Conservation (phyloP, 2,797 vertebrate species). For the Silurus lanzhouensis region DNA sequence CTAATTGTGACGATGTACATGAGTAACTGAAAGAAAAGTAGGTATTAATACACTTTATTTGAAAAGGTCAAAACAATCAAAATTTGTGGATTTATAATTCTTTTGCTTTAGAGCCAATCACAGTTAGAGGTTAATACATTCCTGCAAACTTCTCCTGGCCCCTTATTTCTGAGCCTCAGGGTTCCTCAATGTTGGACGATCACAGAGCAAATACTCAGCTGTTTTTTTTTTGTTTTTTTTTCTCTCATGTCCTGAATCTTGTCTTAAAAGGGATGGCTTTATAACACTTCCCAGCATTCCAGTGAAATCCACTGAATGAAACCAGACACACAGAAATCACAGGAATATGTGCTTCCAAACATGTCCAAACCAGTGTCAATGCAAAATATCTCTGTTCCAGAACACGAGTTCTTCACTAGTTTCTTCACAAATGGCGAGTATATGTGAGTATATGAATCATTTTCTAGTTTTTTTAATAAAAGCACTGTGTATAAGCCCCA, state of each 20-base stretch:
- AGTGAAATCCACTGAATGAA: background rate
- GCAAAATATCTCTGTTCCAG: background rate
- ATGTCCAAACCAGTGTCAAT: background rate
- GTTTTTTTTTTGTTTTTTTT: no score
- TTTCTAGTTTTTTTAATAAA: background rate
- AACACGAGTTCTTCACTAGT: background rate
- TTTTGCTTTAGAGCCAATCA: background rate
- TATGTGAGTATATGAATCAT: background rate
- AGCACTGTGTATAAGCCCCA: background rate
- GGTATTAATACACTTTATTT: background rate
- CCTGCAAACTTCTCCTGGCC: background rate
- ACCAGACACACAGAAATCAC: background rate
- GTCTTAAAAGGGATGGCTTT: background rate
- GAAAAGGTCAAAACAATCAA: background rate
- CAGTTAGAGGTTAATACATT: background rate
- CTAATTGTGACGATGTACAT: background rate
- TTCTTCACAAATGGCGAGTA: background rate
- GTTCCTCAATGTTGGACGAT: background rate
- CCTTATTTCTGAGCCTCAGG: background rate
- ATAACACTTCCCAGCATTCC: background rate
- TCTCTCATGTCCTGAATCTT: background rate
- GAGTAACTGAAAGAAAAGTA: background rate
- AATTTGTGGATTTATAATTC: background rate
- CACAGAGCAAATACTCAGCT: no score
- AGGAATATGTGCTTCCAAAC: background rate